Base-by-base conservation (phyloP, 2,888 invertebrate species). In the Mongoloraphidia duomilia region DNA sequence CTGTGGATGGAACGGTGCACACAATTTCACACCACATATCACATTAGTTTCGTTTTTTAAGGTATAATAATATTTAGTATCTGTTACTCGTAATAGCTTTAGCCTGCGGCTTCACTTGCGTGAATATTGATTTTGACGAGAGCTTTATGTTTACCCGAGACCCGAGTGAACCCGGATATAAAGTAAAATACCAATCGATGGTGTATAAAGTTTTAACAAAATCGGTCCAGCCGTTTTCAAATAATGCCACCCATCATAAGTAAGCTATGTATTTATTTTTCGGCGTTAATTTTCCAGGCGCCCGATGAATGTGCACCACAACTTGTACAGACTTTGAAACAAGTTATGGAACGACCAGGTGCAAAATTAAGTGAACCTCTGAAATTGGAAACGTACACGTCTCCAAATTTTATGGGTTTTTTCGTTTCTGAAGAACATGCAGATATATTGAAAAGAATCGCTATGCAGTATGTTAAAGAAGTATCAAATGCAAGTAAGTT, bases 31-130 rank as follows among this genome's bases (percentile, higher is more conserved):
- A 51, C 92, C 92, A 2, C 93, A 93, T 61, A 85, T 93, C 55
- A 93, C 92, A 8, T 71, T 93, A 48, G 87, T 90, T 49, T 84
- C 89, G 11, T 91, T 89, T 67, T 93, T 93, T 60, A 84, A 86
- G 75, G 88, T 86, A 73, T 55, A 55, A 17, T 49, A 46, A 39
- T 50, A 14, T 9, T 37, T 46, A 9, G n/a, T 34, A 13, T 35
- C 9, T 37, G 34, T 35, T 52, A 42, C 13, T 1, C 14, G 17
- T 33, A 3, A 3, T 26, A 26, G 26, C 26, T 26, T 26, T 26
- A 26, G 3, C 6, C 26, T 26, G 5, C 5, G 3, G 26, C 3
- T 26, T 26, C 26, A 26, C 26, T 26, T 6, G 26, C 26, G 6
- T 26, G 3, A 26, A 26, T 26, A 26, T 26, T 6, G 26, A 6